A percentile compares a stretch with the other conserved stretches of the same genome.
phyloP scores from a whole-genome alignment of 2,113 vertebrate genomes.

The Suricata suricatta region DNA sequence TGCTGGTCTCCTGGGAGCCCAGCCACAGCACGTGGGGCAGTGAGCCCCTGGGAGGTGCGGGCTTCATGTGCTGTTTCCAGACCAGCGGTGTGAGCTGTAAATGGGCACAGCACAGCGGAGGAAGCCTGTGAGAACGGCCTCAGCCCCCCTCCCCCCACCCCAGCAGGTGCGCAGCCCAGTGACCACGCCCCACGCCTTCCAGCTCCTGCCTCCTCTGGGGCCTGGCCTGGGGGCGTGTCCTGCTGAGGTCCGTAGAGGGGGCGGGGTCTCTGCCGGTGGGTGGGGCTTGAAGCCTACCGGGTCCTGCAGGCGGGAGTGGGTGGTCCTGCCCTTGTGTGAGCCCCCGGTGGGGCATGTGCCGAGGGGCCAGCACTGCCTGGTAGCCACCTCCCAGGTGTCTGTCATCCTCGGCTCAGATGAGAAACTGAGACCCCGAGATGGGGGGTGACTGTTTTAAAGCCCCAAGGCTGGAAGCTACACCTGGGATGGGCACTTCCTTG shows the following conservation, averaged over 20 bases:
- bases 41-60: background rate
- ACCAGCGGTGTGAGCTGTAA: background rate
- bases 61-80: background rate
- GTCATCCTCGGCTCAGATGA: background rate
- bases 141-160: too few relatives aligned
- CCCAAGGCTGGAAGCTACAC: background rate
- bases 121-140: background rate
- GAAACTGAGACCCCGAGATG: background rate
- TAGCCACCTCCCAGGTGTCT: background rate
- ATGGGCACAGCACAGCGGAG: background rate
- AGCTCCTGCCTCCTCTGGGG: too few relatives aligned
- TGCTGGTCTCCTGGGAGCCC: background rate
- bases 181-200: background rate
- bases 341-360: background rate
- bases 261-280: background rate
- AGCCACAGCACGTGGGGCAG: background rate
- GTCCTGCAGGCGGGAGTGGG: too few relatives aligned
- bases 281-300: background rate
- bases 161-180: too few relatives aligned
- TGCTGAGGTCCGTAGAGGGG: background rate
- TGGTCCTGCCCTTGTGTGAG: background rate
- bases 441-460: background rate
- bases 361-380: too few relatives aligned
- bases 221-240: background rate
- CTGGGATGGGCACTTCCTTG: too few relatives aligned